Conservation (phyloP, 1,140 invertebrate genomes). For the Macrostomum lignano region DNA sequence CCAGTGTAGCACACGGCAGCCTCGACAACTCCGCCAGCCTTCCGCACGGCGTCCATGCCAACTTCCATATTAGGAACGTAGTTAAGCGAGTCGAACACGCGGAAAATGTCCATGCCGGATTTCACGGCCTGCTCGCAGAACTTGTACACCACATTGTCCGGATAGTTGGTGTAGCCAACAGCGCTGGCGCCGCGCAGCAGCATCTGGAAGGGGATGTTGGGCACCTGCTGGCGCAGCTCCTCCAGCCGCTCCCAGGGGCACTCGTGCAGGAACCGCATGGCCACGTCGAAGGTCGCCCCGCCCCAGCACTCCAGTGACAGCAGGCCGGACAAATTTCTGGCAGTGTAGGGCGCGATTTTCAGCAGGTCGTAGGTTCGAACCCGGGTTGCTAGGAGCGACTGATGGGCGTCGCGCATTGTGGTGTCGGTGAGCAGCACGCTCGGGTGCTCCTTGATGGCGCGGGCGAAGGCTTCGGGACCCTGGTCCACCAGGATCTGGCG, state of each 20-base stretch:
- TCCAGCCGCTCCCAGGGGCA: conserved; percentile 89
- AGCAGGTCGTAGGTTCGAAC: conserved; percentile 63
- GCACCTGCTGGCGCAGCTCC: conserved; percentile 60
- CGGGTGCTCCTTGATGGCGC: conserved; percentile 49
- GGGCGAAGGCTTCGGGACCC: conserved; percentile 77
- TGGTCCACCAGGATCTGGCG: conserved; percentile 50
- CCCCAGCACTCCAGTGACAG: conserved; percentile 94
- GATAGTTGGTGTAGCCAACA: conserved; percentile 93
- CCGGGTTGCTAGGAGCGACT: conserved; percentile 73
- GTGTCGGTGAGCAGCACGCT: conserved; percentile 71
- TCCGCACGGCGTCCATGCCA: conserved; percentile 89
- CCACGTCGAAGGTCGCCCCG: conserved; percentile 88
- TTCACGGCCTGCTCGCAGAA: conserved; percentile 66
- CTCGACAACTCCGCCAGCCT: conserved; percentile 79
- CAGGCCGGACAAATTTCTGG: conserved; percentile 52
- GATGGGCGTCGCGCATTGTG: conserved; percentile 83
- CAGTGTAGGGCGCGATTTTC: conserved; percentile 63
- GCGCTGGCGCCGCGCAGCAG: conserved; percentile 82
- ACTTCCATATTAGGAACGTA: conserved; percentile 84
- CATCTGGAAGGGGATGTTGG: conserved; percentile 99
- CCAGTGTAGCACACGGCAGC: conserved; percentile 93
- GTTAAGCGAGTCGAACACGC: conserved; percentile 92
- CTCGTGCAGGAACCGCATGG: conserved; percentile 78
- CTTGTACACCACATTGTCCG: conserved; percentile 73
- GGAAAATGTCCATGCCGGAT: conserved; percentile 88